Evolutionary conservation across 2,888 invertebrate species (phyloP).

Genomic region (Sesia apiformis): DNA sequence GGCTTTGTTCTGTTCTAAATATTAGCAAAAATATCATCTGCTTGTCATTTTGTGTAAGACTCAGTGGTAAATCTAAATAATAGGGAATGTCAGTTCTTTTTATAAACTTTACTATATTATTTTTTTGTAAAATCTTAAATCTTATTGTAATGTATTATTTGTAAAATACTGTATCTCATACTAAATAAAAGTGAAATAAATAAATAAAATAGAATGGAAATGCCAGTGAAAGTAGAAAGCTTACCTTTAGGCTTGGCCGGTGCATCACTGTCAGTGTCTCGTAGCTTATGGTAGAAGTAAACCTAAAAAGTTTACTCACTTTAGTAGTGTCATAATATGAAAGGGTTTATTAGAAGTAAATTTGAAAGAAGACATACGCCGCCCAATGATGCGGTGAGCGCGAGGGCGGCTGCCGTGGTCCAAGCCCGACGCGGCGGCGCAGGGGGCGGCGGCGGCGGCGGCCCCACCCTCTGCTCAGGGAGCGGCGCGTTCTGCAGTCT

Average conservation of each 20-base stretch:
- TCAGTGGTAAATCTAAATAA: too few relatives aligned
- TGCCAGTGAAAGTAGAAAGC: too few relatives aligned
- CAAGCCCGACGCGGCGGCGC: constrained; percentile 31
- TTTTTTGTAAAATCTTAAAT: too few relatives aligned
- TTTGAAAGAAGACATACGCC: constrained; percentile 29
- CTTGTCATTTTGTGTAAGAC: too few relatives aligned
- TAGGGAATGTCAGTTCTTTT: too few relatives aligned
- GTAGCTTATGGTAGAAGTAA: not conserved
- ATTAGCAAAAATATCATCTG: too few relatives aligned
- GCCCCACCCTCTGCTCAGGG: not conserved
- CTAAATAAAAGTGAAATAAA: too few relatives aligned
- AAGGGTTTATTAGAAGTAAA: not conserved
- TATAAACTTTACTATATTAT: too few relatives aligned
- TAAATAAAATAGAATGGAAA: too few relatives aligned
- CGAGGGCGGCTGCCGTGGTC: constrained; percentile 41
- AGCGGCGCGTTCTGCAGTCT: not conserved
- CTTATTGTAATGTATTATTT: too few relatives aligned
- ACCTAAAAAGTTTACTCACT: not conserved
- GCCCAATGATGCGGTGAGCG: constrained; percentile 48
- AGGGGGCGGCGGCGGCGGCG: constrained; percentile 10
- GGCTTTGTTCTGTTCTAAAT: too few relatives aligned
- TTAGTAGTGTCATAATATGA: not conserved
- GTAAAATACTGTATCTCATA: too few relatives aligned
- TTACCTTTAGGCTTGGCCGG: not conserved
- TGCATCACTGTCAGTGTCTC: not conserved